Base-by-base conservation (phyloP, 2,113 vertebrate species). In the Zosterops pallidus region DNA sequence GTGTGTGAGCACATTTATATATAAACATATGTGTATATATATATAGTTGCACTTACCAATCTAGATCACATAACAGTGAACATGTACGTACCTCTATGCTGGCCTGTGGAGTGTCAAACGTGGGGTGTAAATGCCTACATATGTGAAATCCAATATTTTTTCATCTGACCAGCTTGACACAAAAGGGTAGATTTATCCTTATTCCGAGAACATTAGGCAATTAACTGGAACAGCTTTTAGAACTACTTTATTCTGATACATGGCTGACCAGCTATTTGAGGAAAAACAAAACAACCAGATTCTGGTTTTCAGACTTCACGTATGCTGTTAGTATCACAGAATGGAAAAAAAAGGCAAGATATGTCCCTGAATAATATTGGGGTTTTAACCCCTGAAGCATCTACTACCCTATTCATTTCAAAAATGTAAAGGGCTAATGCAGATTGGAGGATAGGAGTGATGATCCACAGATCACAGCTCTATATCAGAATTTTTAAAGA, bases 241-340 rank as follows among this genome's bases (percentile, higher is more conserved):
- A 91, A n/a, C 19, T 35, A 55, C 6, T 37, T 77, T 70, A n/a
- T 80, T 80, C 24, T 3, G 0, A 19, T 77, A 33, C 11, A 1
- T 68, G 52, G 2, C 41, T 53, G 37, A 62, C 37, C 46, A 77
- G 25, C 12, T 92, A 24, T 69, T 83, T 77, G 46, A 76, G 42
- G 26, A 90, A 76, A 90, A 85, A 11, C 52, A n/a, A 31, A 72
- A 46, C 77, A 29, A 70, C 1, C 1, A 26, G 28, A 23, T 52
- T 62, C 9, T 59, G 11, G 0, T 46, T 84, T 94, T 85, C 52
- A 21, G 24, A 37, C 31, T 83, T 35, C 7, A 31, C 68, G 26
- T 41, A 44, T 0, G 0, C 25, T 46, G 8, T 57, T 75, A 68
- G 21, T 62, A 56, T 41, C 1, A 2, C 33, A 76, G 47, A 63